Conservation (phyloP, 2,888 invertebrate species). For the Drosophila colorata region DNA sequence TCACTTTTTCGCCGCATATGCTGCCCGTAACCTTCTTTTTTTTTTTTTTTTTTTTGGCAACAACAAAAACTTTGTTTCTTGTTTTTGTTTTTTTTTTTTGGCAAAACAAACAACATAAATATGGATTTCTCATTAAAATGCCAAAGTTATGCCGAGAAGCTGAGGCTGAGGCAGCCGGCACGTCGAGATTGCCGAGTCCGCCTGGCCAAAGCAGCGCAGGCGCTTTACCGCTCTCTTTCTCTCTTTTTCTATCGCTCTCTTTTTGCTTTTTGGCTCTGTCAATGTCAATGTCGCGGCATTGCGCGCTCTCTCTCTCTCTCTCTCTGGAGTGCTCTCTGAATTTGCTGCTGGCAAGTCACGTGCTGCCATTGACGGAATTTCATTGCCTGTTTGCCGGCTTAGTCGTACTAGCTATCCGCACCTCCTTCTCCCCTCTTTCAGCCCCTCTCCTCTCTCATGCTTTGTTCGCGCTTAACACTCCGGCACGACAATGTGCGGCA, state of each 20-base stretch:
- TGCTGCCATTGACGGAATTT: constrained; percentile 79
- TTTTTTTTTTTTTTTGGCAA: constrained; percentile 51
- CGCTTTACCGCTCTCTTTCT: constrained; percentile 26
- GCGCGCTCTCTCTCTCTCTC: constrained; percentile 6
- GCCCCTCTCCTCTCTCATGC: not conserved
- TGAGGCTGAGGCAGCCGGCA: constrained; percentile 49
- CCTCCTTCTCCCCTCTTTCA: not conserved
- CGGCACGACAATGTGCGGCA: constrained; percentile 71
- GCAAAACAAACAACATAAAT: constrained; percentile 79
- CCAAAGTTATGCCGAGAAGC: constrained; percentile 63
- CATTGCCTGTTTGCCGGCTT: constrained; percentile 73
- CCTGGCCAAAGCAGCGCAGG: constrained; percentile 33
- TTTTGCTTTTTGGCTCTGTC: constrained; percentile 21
- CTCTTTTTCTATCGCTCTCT: constrained; percentile 25
- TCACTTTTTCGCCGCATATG: constrained; percentile 77
- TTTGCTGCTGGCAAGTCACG: constrained; percentile 61
- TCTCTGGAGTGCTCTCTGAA: constrained; percentile 18
- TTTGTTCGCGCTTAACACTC: constrained; percentile 59
- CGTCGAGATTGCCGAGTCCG: constrained; percentile 39
- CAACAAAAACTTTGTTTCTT: constrained; percentile 31
- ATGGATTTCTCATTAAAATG: constrained; percentile 82
- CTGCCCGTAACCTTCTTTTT: constrained; percentile 45
- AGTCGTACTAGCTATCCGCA: constrained; percentile 17
- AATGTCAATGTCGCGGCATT: constrained; percentile 67
- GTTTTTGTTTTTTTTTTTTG: constrained; percentile 57